phyloP scores from a whole-genome alignment of 1,140 invertebrate genomes.

The Lasaia peninsularis region DNA sequence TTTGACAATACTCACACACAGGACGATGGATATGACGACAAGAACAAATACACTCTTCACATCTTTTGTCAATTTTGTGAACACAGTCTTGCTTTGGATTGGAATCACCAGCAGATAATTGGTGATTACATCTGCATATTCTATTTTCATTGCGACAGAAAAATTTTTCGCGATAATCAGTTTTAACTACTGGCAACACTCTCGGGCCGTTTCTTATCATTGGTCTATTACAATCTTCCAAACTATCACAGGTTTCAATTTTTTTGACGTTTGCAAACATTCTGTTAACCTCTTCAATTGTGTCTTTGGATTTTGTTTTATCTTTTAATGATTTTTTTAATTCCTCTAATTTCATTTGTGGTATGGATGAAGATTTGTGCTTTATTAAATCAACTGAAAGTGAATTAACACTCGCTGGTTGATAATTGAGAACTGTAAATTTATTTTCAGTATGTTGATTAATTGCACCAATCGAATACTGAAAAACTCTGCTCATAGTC shows the following conservation, averaged over 20 bases:
- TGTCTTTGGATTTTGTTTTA: conserved; percentile 55
- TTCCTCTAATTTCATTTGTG: conserved; percentile 66
- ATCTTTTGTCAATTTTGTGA: conserved; percentile 23
- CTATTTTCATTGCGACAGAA: neutral
- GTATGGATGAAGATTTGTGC: conserved; percentile 62
- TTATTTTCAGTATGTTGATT: conserved; percentile 26
- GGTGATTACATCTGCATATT: conserved; percentile 39
- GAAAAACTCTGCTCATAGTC: conserved; percentile 35
- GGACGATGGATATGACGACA: conserved; percentile 5
- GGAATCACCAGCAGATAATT: conserved; percentile 56
- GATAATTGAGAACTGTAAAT: conserved; percentile 40
- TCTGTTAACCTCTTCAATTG: conserved; percentile 61
- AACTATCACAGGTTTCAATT: conserved; percentile 21
- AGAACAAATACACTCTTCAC: conserved; percentile 18
- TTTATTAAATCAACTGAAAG: conserved; percentile 40
- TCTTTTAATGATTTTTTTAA: conserved; percentile 53
- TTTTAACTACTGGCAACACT: conserved; percentile 60
- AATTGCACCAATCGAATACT: conserved; percentile 39
- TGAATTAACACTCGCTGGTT: conserved; percentile 30
- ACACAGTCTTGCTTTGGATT: conserved; percentile 26
- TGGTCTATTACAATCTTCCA: conserved; percentile 42
- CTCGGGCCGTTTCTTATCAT: conserved; percentile 50
- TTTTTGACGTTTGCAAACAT: conserved; percentile 58
- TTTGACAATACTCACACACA: conserved; percentile 14
- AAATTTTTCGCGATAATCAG: conserved; percentile 22